Base-by-base conservation (phyloP, 1,140 invertebrate species). In the Marisa cornuarietis region DNA sequence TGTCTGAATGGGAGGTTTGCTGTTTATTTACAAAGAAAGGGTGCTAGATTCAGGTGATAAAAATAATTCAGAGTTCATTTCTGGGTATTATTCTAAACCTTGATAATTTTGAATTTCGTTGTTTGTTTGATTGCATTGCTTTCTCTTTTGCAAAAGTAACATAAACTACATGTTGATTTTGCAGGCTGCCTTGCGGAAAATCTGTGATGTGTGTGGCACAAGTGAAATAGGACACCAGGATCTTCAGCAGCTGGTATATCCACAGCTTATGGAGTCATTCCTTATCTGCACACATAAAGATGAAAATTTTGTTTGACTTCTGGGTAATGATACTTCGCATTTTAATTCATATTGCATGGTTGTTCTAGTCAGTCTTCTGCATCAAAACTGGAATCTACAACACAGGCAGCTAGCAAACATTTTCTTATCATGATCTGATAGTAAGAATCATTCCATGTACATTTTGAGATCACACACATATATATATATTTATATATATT, bases 181-280 rank as follows among this genome's bases (percentile, higher is more conserved):
- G 92, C 87, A 95, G 94, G 94, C 94, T 79, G 94, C 94, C 49
- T 87, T 95, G 54, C 88, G 94, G 65, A 95, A 95, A 91, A 93
- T 95, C 68, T 92, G 93, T 20, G 91, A 93, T 54, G 88, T 92
- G 62, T 93, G 93, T 86, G 93, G 93, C 62, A 90, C 86, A 13
- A 89, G 92, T 71, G 90, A 92, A 62, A 91, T 95, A 49, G 83
- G 77, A 83, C 92, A 76, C 90, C 93, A 88, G 92, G 92, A 93
- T 76, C 93, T 88, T 58, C 85, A 88, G 62, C 90, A 95, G 87
- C 86, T 95, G 18, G 92, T 95, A 61, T 92, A 94, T 85, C 94
- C 94, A 31, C 91, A 93, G 79, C 90, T 95, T 1, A 91, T 95
- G 83, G 94, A 95, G 81, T 94, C 94, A 13, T 95, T 95, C 88